Evolutionary conservation across 2,888 invertebrate genomes (phyloP).

Genomic region (Netelia fuscicornis): DNA sequence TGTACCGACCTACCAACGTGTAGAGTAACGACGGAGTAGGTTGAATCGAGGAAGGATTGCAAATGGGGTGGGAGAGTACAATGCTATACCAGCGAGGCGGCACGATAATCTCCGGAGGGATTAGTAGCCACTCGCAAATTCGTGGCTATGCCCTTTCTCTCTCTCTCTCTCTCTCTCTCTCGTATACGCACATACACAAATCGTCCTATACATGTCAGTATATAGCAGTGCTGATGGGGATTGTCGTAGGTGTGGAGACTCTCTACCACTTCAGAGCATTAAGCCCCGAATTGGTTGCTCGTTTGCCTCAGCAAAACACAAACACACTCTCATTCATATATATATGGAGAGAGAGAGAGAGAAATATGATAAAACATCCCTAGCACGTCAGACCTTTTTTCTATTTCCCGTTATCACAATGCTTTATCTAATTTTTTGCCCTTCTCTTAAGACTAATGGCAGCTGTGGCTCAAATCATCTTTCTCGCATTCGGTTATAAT

Average conservation of each 20-base stretch:
- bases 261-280: slow-evolving; percentile 56
- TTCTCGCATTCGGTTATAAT: neutral
- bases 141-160: slow-evolving; percentile 37
- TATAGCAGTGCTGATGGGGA: slow-evolving; percentile 57
- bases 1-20: slow-evolving; percentile 35
- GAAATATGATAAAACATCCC: slow-evolving; percentile 9
- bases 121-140: slow-evolving; percentile 66
- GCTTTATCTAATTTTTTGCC: slow-evolving; percentile 23
- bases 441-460: slow-evolving; percentile 32
- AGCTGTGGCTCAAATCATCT: slow-evolving; percentile 6
- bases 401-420: slow-evolving; percentile 32
- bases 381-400: slow-evolving; percentile 1
- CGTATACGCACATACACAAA: neutral
- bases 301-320: slow-evolving; percentile 52
- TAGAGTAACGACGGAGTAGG: slow-evolving; percentile 28
- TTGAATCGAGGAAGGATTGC: slow-evolving; percentile 41
- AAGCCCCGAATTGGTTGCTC: slow-evolving; percentile 62
- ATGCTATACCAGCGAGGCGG: slow-evolving; percentile 46
- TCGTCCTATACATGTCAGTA: slow-evolving; percentile 14
- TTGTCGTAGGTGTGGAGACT: slow-evolving; percentile 36
- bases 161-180: neutral
- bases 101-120: slow-evolving; percentile 67
- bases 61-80: slow-evolving; percentile 37
- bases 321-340: slow-evolving; percentile 9
- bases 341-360: too few relatives aligned